Conservation (phyloP, 2,113 vertebrate genomes). For the Marmota monax region DNA sequence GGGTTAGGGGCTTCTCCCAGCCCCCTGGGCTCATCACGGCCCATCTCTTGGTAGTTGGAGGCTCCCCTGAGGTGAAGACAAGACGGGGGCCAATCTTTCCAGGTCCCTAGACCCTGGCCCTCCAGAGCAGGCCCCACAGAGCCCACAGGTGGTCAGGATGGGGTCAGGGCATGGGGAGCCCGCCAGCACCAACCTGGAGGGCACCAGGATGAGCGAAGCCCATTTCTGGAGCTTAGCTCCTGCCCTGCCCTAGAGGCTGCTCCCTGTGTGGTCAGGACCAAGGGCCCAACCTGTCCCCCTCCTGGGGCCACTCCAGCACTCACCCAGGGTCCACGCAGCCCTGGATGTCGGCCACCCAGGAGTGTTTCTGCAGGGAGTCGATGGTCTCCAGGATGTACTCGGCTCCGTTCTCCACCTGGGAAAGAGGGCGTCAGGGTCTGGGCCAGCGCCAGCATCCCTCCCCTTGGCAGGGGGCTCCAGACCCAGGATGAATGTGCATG, state of each 20-base stretch:
- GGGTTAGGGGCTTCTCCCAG: background rate
- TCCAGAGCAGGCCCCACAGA: background rate
- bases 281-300: accelerated
- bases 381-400: conserved; percentile 99
- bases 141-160: background rate
- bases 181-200: background rate
- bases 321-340: conserved; percentile 98
- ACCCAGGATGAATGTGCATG: background rate
- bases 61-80: background rate
- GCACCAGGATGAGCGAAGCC: background rate
- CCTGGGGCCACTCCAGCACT: conserved; percentile 62
- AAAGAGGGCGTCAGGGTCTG: accelerated
- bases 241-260: background rate
- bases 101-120: background rate
- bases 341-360: conserved; percentile 99
- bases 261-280: background rate
- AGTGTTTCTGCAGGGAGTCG: conserved; percentile 98
- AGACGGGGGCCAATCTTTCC: background rate
- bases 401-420: conserved; percentile 94
- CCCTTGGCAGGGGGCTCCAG: background rate
- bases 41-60: background rate
- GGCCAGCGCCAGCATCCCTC: background rate
- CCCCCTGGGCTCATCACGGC: background rate
- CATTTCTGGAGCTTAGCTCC: background rate
- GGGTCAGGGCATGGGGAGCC: background rate